These are phyloP conservation scores for Xenopus laevis DNA, from an alignment of 2,113 vertebrate genomes.

Conservation along the genomic window DNA sequence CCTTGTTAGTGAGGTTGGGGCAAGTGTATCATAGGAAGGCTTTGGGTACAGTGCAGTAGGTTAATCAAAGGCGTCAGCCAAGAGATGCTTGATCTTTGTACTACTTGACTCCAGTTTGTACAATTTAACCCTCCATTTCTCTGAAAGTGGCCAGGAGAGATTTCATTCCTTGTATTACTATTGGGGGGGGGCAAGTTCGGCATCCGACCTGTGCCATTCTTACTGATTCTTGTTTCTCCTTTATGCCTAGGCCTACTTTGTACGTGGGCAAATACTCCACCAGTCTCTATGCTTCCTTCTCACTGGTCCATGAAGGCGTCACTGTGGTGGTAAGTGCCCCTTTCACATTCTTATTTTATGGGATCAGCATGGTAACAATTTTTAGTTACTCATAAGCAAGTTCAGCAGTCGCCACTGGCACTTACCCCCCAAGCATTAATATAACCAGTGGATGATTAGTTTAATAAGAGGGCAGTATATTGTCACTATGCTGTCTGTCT, in stretches of 20 bases:
- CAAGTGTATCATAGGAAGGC: neutral
- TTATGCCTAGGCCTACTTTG: constrained; percentile 77
- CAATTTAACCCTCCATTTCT: neutral
- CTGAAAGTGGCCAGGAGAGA: neutral
- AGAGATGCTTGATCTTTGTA: no score
- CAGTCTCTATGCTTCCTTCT: constrained; percentile 89
- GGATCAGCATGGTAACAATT: no score
- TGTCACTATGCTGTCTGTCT: no score
- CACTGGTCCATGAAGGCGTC: constrained; percentile 93
- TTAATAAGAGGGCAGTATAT: no score
- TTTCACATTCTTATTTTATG: neutral
- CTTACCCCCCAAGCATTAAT: no score
- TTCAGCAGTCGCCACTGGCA: no score
- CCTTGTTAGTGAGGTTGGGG: neutral
- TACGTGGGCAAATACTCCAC: constrained; percentile 94
- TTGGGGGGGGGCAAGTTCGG: no score
- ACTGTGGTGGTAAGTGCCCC: constrained; percentile 85
- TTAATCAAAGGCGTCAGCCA: no score
- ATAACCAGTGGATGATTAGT: no score
- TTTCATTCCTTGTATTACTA: neutral
- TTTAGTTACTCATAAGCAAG: no score
- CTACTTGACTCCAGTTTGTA: neutral
- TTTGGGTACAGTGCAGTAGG: neutral
- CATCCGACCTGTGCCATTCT: no score
- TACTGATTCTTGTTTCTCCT: neutral